phyloP scores from a whole-genome alignment of 2,797 vertebrate genomes.

The Leptodactylus fallax region DNA sequence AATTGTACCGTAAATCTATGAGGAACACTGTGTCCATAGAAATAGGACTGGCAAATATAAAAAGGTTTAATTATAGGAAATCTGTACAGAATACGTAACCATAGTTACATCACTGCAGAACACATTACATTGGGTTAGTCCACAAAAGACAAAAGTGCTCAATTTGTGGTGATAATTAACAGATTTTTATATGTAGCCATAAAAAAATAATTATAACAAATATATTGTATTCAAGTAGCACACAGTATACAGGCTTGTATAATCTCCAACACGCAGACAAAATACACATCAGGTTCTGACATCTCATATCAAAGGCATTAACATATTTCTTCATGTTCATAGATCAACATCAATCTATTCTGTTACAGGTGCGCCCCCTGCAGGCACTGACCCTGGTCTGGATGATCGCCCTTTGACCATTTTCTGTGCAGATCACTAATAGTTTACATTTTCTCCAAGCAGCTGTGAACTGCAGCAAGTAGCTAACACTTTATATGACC shows the following conservation, averaged over 20 bases:
- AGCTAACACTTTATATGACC: no score
- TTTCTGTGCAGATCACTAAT: neutral
- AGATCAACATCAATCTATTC: neutral
- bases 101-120: conserved; percentile 13
- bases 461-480: no score
- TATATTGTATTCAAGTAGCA: conserved; percentile 39
- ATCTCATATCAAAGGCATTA: no score
- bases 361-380: neutral
- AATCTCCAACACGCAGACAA: conserved; percentile 26
- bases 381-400: neutral
- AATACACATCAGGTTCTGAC: neutral
- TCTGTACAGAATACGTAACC: conserved; percentile 6
- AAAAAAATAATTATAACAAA: conserved; percentile 56
- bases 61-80: neutral
- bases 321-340: neutral
- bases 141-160: conserved; percentile 26
- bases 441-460: neutral
- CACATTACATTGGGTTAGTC: neutral
- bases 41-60: neutral
- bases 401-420: no score
- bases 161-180: conserved; percentile 31
- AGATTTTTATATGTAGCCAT: conserved; percentile 42
- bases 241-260: conserved; percentile 9
- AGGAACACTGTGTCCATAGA: conserved; percentile 10
- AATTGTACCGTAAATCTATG: neutral